phyloP scores from a whole-genome alignment of 1,140 invertebrate species.

The Caenorhabditis inopinata region DNA sequence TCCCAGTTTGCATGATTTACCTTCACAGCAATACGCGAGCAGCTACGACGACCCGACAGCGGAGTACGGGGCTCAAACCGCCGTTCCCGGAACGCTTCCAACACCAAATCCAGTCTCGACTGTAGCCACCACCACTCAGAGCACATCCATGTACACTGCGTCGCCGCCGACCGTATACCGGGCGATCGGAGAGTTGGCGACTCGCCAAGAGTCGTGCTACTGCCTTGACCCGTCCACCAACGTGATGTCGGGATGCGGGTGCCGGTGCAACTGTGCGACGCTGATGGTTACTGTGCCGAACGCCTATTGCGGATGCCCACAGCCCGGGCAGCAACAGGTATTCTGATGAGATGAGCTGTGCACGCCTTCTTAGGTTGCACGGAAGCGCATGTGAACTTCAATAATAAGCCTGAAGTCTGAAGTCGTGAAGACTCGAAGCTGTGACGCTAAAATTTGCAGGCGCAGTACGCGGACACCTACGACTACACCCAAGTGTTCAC shows the following conservation, averaged over 20 bases:
- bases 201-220: conserved; percentile 18
- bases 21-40: background rate
- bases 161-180: conserved; percentile 30
- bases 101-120: background rate
- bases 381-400: no score
- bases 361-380: no score
- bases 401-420: no score
- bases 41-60: background rate
- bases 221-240: conserved; percentile 34
- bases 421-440: no score
- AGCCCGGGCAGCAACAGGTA: conserved; percentile 20
- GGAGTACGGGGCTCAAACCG: conserved; percentile 1
- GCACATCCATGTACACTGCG: background rate
- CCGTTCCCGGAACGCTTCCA: conserved; percentile 5
- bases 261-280: conserved; percentile 37
- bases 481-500: background rate
- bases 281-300: conserved; percentile 37
- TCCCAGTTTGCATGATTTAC: background rate
- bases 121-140: background rate
- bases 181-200: conserved; percentile 25
- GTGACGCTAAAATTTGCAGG: background rate
- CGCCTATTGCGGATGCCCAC: conserved; percentile 44
- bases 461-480: conserved; percentile 14
- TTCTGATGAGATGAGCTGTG: no score
- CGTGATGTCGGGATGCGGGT: conserved; percentile 36